Base-by-base conservation (phyloP, 1,140 invertebrate genomes). In the Pseudomyrmex concolor region DNA sequence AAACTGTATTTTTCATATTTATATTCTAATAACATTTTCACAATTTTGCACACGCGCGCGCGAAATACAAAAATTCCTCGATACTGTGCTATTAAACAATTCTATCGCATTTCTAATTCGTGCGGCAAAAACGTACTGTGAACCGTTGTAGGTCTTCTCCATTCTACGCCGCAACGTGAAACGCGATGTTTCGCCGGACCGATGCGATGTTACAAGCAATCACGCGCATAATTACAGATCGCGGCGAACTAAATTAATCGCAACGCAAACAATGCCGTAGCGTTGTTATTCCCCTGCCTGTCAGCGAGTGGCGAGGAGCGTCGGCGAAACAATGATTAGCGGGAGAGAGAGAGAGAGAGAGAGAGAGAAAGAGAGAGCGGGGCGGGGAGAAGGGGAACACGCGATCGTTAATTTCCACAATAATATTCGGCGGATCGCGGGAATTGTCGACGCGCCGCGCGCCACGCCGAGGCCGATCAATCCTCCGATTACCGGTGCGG, bases 181-280 rank as follows among this genome's bases (percentile, higher is more conserved):
- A 25, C 73, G 17, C 54, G 60, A 59, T 78, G 76, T 70, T 80
- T 43, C 64, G 22, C 34, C 59, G 66, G 63, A 68, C 76, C 76
- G 76, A 80, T 70, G 76, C 54, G 76, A 80, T 80, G 76, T 80
- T 80, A 70, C 76, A 25, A 71, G 76, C 76, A 80, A 80, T 80
- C 76, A 80, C 76, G 76, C 66, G 76, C 67, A 80, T 80, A 80
- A 80, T 80, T 80, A 80, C 66, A 80, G 76, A 70, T 80, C 66
- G 76, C 54, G 76, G 76, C 34, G 45, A 71, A 80, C 76, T 80
- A 80, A 80, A 80, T 80, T 80, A 80, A 80, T 80, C 76, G 76
- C 76, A 80, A 80, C 76, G 76, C 76, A 80, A 80, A 80, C 76
- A 80, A 80, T 80, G 66, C 76, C 76, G 76, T 60, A 59, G 19